Conservation (phyloP, 2,113 vertebrate species). For the Oxyura jamaicensis region DNA sequence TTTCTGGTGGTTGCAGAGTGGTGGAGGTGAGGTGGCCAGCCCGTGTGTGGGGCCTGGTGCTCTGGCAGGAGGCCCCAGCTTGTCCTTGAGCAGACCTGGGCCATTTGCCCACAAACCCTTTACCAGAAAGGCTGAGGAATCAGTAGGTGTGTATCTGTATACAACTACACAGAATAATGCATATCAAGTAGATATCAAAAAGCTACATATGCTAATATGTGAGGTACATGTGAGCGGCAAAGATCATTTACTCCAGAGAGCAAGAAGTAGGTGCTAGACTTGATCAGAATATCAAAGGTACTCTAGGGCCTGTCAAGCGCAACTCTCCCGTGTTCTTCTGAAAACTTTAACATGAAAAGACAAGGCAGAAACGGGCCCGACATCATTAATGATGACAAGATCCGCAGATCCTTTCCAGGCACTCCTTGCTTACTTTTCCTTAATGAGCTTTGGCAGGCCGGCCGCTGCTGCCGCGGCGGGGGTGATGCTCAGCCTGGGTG, state of each 20-base stretch:
- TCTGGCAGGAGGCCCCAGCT: neutral
- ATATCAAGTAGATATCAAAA: neutral
- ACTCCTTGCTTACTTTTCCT: constrained; percentile 11
- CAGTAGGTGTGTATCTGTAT: neutral
- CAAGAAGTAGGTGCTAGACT: neutral
- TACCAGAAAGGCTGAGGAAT: neutral
- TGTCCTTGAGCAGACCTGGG: neutral
- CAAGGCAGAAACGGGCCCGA: constrained; percentile 13
- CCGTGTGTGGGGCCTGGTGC: neutral
- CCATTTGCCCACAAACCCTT: neutral
- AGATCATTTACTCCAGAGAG: constrained; percentile 5
- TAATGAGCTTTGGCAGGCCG: constrained; percentile 56
- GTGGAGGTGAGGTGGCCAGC: neutral
- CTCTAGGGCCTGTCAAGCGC: constrained; percentile 17
- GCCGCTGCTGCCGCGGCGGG: neutral
- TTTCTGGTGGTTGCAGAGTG: neutral
- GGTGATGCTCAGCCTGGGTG: neutral
- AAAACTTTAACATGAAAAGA: constrained; percentile 47
- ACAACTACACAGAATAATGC: constrained; percentile 1
- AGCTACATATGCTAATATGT: neutral
- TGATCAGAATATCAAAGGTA: constrained; percentile 57
- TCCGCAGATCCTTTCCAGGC: constrained; percentile 1
- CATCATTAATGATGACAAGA: constrained; percentile 43
- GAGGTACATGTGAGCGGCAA: neutral
- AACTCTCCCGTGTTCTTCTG: neutral